Percentiles rank a stretch among this genome's conserved stretches.
These are phyloP conservation scores for Nephotettix cincticeps DNA, from an alignment of 1,140 invertebrate genomes.

Conservation along the genomic window DNA sequence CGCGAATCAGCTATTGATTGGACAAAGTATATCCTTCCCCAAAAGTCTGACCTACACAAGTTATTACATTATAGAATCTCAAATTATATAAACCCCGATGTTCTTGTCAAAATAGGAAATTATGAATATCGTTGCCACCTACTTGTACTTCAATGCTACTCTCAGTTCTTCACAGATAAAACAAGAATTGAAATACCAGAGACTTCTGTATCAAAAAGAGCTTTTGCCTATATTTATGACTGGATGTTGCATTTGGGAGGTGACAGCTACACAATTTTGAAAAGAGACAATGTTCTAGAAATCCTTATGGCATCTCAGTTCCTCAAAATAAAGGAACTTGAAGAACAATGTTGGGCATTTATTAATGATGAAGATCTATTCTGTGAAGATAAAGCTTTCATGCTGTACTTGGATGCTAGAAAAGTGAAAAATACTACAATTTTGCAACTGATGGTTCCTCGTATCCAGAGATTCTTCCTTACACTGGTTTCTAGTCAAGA, in stretches of 20 bases:
- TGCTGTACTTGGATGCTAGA: conserved; percentile 62
- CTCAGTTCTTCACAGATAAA: conserved; percentile 53
- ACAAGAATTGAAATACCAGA: conserved; percentile 53
- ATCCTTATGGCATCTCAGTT: conserved; percentile 65
- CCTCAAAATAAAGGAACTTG: conserved; percentile 66
- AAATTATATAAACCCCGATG: conserved; percentile 58
- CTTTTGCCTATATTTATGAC: conserved; percentile 69
- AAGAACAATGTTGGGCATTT: conserved; percentile 70
- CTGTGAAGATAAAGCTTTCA: conserved; percentile 66
- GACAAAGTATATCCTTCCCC: conserved; percentile 53
- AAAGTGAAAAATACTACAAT: conserved; percentile 56
- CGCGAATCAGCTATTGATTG: conserved; percentile 53
- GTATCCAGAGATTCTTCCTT: conserved; percentile 69
- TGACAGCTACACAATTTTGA: conserved; percentile 58
- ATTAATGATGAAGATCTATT: conserved; percentile 66
- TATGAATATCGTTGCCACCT: conserved; percentile 59
- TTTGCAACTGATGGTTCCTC: conserved; percentile 67
- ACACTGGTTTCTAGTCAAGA: conserved; percentile 67
- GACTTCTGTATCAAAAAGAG: conserved; percentile 54
- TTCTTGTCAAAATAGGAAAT: conserved; percentile 54
- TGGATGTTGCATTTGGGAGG: conserved; percentile 67
- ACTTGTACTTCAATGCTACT: conserved; percentile 59
- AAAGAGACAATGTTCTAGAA: conserved; percentile 64
- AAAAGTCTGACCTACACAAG: conserved; percentile 57
- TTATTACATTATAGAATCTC: conserved; percentile 55